These are phyloP conservation scores for Champsocephalus gunnari DNA, from an alignment of 2,797 vertebrate genomes.

Conservation along the genomic window DNA sequence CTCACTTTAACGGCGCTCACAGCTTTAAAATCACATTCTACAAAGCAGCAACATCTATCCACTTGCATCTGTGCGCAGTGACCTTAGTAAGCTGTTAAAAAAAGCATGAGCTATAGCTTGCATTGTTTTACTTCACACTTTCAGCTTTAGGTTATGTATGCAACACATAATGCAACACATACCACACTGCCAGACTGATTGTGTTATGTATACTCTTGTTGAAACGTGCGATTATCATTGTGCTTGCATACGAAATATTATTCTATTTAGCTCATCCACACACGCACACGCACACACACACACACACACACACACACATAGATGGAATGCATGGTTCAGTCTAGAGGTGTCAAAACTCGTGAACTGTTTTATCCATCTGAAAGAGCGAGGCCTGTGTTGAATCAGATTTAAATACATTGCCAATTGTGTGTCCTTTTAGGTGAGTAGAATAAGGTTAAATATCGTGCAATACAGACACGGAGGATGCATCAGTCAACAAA, in stretches of 20 bases:
- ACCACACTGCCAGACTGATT: conserved; percentile 12
- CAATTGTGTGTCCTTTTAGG: conserved; percentile 43
- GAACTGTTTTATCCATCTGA: conserved; percentile 56
- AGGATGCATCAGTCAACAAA: conserved; percentile 46
- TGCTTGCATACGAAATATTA: background rate
- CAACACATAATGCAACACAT: conserved; percentile 31
- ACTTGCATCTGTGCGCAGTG: background rate
- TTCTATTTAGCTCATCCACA: background rate
- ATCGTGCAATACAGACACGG: conserved; percentile 28
- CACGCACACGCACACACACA: conserved; percentile 1
- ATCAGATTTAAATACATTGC: conserved; percentile 70
- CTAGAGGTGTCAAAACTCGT: conserved; percentile 55
- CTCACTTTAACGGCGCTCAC: conserved; percentile 6
- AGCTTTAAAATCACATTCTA: conserved; percentile 13
- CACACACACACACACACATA: background rate
- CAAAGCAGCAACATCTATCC: conserved; percentile 7
- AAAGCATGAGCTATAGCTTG: background rate
- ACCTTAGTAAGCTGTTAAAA: conserved; percentile 11
- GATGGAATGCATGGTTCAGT: conserved; percentile 24
- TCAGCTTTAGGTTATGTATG: conserved; percentile 9
- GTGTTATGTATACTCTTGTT: background rate
- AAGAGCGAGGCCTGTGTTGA: conserved; percentile 14
- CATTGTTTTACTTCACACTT: conserved; percentile 39
- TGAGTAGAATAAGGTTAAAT: conserved; percentile 55
- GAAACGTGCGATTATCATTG: background rate